These are phyloP conservation scores for Parazoanthus darwini DNA, from an alignment of 92 coral and sea anemone species.

Conservation along the genomic window DNA sequence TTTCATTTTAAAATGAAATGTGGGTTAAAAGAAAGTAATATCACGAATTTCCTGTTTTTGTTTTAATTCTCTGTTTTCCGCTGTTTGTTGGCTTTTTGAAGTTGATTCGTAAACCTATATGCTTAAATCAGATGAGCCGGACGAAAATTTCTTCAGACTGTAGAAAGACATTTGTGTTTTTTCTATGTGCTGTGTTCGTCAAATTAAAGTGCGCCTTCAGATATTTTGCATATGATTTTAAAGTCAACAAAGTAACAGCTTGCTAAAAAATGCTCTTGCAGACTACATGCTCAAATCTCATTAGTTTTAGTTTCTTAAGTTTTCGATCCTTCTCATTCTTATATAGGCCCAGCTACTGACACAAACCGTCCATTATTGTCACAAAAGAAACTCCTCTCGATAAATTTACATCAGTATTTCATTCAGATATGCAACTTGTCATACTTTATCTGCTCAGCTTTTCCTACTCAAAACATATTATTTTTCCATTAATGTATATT, in stretches of 20 bases:
- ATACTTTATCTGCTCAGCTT: conserved; percentile 1
- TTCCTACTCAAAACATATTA: conserved; percentile 20
- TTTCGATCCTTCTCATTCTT: background rate
- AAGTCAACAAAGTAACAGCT: conserved; percentile 26
- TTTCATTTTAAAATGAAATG: conserved; percentile 65
- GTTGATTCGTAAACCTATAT: conserved; percentile 8
- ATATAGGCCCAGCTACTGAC: background rate
- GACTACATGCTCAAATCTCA: background rate
- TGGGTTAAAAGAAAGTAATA: conserved; percentile 53
- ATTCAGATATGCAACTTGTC: conserved; percentile 27
- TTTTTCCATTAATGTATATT: conserved; percentile 23
- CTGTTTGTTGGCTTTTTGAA: conserved; percentile 34
- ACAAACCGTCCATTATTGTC: conserved; percentile 11
- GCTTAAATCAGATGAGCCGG: background rate
- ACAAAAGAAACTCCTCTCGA: background rate
- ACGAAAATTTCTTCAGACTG: background rate
- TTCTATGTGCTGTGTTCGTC: background rate
- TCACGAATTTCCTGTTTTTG: conserved; percentile 64
- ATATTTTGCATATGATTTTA: background rate
- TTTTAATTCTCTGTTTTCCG: conserved; percentile 47
- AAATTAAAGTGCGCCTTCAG: background rate
- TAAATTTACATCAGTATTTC: conserved; percentile 5
- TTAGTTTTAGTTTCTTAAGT: background rate
- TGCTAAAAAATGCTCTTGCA: background rate
- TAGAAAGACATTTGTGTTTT: background rate